phyloP scores from a whole-genome alignment of 2,888 invertebrate genomes.

The Tolmerus cingulatus region DNA sequence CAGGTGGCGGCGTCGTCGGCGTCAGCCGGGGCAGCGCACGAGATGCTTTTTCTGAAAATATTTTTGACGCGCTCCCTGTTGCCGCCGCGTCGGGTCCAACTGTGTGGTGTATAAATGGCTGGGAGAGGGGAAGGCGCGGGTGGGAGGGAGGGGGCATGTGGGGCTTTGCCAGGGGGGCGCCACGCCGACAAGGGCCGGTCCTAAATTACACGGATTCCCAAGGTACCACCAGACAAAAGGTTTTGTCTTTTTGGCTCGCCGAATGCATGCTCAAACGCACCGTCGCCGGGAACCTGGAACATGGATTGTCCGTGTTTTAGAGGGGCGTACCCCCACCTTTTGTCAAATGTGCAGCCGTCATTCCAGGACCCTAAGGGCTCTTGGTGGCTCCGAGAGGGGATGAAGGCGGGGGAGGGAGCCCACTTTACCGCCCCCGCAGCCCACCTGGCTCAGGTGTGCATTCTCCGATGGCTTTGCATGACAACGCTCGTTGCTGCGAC shows the following conservation, averaged over 20 bases:
- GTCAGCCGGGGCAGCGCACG: not conserved
- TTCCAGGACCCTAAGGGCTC: not conserved
- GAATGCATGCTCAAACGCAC: constrained; percentile 13
- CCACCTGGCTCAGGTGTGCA: constrained; percentile 10
- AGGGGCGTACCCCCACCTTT: not conserved
- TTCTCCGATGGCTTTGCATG: constrained; percentile 23
- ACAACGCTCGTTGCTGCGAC: not conserved
- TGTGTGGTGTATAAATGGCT: not conserved
- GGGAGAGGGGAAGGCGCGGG: no score
- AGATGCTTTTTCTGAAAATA: constrained; percentile 24
- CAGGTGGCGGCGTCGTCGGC: not conserved
- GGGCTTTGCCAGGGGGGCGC: not conserved
- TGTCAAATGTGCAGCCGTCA: not conserved
- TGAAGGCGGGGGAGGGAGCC: not conserved
- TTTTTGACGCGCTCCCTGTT: constrained; percentile 18
- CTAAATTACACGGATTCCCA: constrained; percentile 21
- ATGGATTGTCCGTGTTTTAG: not conserved
- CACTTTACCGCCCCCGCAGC: not conserved
- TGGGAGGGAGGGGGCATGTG: not conserved
- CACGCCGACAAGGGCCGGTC: not conserved
- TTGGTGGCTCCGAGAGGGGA: not conserved
- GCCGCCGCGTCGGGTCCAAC: not conserved
- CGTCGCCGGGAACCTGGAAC: not conserved
- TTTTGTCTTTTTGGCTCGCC: not conserved
- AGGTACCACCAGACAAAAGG: not conserved